Conservation (phyloP, 2,113 vertebrate species). For the Macquaria ambigua region DNA sequence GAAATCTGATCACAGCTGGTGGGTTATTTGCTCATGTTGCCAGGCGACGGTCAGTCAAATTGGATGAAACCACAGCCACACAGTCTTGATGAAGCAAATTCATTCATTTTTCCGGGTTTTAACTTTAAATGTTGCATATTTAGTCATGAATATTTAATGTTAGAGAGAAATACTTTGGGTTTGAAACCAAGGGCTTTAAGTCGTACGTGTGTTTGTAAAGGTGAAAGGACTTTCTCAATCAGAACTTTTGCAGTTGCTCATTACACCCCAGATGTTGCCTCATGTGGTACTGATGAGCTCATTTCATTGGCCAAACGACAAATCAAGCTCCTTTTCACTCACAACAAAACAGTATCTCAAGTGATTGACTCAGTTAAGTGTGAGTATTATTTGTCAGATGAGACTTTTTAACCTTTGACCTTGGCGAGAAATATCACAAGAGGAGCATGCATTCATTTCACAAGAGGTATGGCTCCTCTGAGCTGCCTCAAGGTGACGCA, state of each 20-base stretch:
- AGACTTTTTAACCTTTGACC: conserved; percentile 73
- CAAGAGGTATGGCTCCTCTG: conserved; percentile 61
- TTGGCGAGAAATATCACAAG: conserved; percentile 27
- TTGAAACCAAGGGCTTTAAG: background rate
- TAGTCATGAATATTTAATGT: background rate
- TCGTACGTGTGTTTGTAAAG: background rate
- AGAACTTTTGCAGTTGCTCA: conserved; percentile 53
- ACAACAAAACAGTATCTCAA: conserved; percentile 47
- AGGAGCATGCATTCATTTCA: conserved; percentile 58
- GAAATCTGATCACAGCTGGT: background rate
- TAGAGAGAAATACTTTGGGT: background rate
- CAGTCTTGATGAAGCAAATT: background rate
- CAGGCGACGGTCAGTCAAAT: background rate
- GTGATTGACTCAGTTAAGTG: conserved; percentile 49
- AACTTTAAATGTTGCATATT: background rate
- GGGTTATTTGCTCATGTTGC: background rate
- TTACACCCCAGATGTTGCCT: conserved; percentile 71
- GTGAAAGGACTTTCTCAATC: conserved; percentile 45
- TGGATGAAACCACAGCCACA: background rate
- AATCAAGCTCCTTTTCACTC: conserved; percentile 53
- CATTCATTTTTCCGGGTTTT: no score
- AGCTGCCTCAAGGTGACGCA: conserved; percentile 72
- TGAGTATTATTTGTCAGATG: conserved; percentile 60
- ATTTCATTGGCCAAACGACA: conserved; percentile 67
- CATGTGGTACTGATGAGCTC: conserved; percentile 70